phyloP scores from a whole-genome alignment of 1,140 invertebrate genomes.

The Anadara kagoshimensis region DNA sequence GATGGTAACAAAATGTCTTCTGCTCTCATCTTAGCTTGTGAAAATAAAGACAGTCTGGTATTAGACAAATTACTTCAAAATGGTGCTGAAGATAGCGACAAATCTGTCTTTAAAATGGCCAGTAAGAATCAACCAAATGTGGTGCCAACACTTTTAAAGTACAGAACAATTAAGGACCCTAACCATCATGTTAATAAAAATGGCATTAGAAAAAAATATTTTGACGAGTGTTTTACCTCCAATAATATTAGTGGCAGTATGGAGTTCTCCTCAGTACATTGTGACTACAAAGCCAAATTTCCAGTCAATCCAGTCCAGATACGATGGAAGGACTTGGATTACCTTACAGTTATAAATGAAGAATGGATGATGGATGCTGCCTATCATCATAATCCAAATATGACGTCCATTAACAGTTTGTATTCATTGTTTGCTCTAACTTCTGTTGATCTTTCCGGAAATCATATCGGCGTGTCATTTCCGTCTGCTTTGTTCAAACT shows the following conservation, averaged over 20 bases:
- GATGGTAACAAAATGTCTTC: constrained; percentile 68
- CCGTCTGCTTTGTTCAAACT: constrained; percentile 90
- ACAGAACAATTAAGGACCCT: constrained; percentile 57
- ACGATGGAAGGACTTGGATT: constrained; percentile 89
- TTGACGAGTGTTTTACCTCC: constrained; percentile 10
- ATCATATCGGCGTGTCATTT: constrained; percentile 84
- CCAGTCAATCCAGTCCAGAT: constrained; percentile 92
- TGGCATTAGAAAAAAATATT: constrained; percentile 35
- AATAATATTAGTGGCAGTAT: constrained; percentile 34
- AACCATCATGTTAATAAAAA: constrained; percentile 53
- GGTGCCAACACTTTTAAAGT: constrained; percentile 77
- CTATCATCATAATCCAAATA: constrained; percentile 54
- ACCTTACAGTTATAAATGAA: constrained; percentile 78
- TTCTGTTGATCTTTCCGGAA: constrained; percentile 93
- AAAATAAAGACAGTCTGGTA: constrained; percentile 78
- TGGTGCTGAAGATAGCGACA: constrained; percentile 92
- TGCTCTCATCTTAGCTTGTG: constrained; percentile 84
- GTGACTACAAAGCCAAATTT: constrained; percentile 79
- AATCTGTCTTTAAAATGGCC: constrained; percentile 85
- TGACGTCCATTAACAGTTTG: constrained; percentile 67
- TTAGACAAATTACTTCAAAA: constrained; percentile 86
- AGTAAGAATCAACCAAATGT: constrained; percentile 83
- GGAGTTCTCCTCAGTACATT: constrained; percentile 41
- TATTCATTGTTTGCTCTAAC: constrained; percentile 91
- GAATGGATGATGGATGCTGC: constrained; percentile 85